Percentiles rank a stretch among this genome's conserved stretches.
Evolutionary conservation across 1,140 invertebrate genomes (phyloP).

Genomic region (Ips typographus): DNA sequence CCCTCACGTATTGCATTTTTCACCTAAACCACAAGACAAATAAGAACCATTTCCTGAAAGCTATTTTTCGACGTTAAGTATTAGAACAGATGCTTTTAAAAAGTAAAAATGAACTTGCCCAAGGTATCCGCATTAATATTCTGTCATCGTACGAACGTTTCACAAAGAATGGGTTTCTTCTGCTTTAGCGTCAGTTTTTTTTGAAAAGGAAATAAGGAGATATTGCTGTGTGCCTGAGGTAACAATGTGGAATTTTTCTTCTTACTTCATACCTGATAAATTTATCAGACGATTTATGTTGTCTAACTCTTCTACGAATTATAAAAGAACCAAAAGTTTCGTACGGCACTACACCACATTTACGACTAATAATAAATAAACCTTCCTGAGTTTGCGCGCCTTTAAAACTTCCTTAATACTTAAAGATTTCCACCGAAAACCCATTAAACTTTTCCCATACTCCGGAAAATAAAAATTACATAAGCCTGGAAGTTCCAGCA

Average conservation of each 20-base stretch:
- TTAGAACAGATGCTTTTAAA: neutral
- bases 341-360: too few species aligned
- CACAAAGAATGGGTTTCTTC: neutral
- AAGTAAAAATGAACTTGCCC: neutral
- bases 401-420: too few species aligned
- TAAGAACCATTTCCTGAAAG: too few species aligned
- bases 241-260: neutral
- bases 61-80: too few species aligned
- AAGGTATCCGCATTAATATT: neutral
- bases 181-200: neutral
- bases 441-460: neutral
- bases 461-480: neutral
- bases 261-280: neutral
- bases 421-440: too few species aligned
- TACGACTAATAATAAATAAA: neutral
- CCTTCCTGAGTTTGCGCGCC: neutral
- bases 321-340: neutral
- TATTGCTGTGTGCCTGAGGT: neutral
- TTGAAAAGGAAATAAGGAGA: neutral
- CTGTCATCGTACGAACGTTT: neutral
- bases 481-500: constrained; percentile 1
- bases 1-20: too few species aligned
- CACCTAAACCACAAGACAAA: too few species aligned
- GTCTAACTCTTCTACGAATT: neutral
- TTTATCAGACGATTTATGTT: neutral